Evolutionary conservation across 2,888 invertebrate genomes (phyloP), one percentile per base, ranked within the genome.

Genomic region (Chalcis sispes): DNA sequence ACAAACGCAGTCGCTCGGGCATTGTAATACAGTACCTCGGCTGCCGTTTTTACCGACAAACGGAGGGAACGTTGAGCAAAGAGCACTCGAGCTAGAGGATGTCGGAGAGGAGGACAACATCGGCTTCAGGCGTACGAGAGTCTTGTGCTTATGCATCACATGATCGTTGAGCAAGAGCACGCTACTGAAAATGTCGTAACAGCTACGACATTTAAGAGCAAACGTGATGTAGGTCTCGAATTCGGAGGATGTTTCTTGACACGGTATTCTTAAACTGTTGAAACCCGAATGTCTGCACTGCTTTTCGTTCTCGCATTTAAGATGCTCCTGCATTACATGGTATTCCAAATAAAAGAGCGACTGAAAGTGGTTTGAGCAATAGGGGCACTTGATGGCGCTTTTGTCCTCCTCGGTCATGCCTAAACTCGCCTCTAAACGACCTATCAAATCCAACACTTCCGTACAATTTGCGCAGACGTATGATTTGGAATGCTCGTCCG

Each of bases 281-380:
- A 67, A 29, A 13, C 71, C 48, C 15, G 75, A 75, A 42, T 79
- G 75, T 13, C 62, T 27, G 58, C 79, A 79, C 61, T 75, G 75
- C 25, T 72, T 48, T 61, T 77, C 69, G 36, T 77, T 79, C 32
- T 79, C 74, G 72, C 82, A 83, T 29, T 75, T 80, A 18, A 81
- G 72, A 61, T 83, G 82, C 48, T 77, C 77, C 20, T 78, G 76
- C 3, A 75, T 75, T 0, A 83, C 62, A 59, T 83, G 82, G 4
- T 80, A 71, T 36, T 81, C 77, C 10, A 83, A 69, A 18, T 78
- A 78, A 27, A 77, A 79, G 27, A 79, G 69, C 27, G 80, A 77
- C 50, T 78, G 79, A 48, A 81, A 82, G 62, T 80, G 72, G 25
- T 77, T 77, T 5, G 78, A 69, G 67, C 82, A 83, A 15, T 77